These are phyloP conservation scores for Aspidiotus destructor DNA, from an alignment of 2,888 invertebrate genomes.

Conservation along the genomic window DNA sequence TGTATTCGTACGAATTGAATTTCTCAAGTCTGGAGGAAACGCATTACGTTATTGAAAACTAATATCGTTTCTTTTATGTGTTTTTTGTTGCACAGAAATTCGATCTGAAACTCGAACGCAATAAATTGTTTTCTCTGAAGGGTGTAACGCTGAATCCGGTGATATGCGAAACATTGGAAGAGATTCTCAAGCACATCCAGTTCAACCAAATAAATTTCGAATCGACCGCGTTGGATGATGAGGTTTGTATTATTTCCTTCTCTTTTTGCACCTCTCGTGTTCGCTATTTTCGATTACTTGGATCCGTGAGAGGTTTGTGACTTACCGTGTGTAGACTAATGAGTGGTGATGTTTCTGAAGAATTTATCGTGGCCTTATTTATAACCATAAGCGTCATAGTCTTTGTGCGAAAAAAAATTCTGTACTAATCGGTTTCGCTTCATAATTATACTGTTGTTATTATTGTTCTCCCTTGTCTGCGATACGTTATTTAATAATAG, in stretches of 20 bases:
- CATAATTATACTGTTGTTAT: not conserved
- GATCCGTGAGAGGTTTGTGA: too few relatives aligned
- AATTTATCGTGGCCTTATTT: too few relatives aligned
- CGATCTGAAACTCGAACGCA: conserved; percentile 46
- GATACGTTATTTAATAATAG: too few relatives aligned
- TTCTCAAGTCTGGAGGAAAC: not conserved
- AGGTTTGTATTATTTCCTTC: conserved; percentile 46
- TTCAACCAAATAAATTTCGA: conserved; percentile 61
- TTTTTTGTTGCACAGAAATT: conserved; percentile 40
- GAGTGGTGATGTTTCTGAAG: too few relatives aligned
- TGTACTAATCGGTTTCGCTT: not conserved
- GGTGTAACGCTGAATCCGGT: conserved; percentile 54
- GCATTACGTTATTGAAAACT: conserved; percentile 1
- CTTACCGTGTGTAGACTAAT: too few relatives aligned
- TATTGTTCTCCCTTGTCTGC: not conserved
- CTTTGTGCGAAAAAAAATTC: not conserved
- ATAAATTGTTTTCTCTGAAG: conserved; percentile 51
- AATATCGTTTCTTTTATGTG: not conserved
- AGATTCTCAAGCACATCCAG: conserved; percentile 67
- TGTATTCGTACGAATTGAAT: not conserved
- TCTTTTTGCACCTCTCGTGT: too few relatives aligned
- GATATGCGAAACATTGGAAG: conserved; percentile 72
- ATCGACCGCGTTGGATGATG: conserved; percentile 59
- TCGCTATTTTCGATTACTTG: too few relatives aligned
- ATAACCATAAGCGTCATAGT: too few relatives aligned